Conservation (phyloP, 2,113 vertebrate species). For the Numenius arquata region DNA sequence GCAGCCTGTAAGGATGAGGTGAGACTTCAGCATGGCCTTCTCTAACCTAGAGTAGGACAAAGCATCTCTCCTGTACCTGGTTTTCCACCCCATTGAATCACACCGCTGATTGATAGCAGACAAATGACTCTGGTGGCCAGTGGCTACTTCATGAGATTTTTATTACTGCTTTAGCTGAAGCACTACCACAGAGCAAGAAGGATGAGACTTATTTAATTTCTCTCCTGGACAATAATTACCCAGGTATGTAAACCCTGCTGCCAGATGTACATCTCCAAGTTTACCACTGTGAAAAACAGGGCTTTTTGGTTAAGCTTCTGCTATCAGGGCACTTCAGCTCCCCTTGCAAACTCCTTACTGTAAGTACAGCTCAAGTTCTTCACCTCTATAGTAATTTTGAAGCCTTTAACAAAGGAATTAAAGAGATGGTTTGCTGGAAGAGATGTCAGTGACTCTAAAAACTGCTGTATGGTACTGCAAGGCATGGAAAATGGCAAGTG, state of each 20-base stretch:
- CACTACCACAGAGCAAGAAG: not conserved
- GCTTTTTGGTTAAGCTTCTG: not conserved
- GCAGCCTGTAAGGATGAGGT: not conserved
- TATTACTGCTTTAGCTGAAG: constrained; percentile 23
- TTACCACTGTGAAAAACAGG: not conserved
- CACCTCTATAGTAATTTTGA: not conserved
- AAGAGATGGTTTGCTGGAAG: not conserved
- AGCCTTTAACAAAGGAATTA: not conserved
- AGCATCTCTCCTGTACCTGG: not conserved
- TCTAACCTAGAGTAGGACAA: not conserved
- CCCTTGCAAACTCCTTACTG: not conserved
- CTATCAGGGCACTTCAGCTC: not conserved
- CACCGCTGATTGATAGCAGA: not conserved
- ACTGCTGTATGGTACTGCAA: not conserved
- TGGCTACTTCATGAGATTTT: constrained; percentile 21
- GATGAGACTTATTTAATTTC: constrained; percentile 12
- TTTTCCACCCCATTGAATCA: constrained; percentile 29
- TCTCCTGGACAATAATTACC: not conserved
- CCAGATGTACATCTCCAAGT: not conserved
- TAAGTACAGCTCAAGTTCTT: not conserved
- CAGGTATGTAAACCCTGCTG: not conserved
- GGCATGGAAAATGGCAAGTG: not conserved
- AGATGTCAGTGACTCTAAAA: not conserved
- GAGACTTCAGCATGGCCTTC: not conserved
- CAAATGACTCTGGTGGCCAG: not conserved